Base-by-base conservation (phyloP, 2,888 invertebrate species). In the Euzophera pinguis region DNA sequence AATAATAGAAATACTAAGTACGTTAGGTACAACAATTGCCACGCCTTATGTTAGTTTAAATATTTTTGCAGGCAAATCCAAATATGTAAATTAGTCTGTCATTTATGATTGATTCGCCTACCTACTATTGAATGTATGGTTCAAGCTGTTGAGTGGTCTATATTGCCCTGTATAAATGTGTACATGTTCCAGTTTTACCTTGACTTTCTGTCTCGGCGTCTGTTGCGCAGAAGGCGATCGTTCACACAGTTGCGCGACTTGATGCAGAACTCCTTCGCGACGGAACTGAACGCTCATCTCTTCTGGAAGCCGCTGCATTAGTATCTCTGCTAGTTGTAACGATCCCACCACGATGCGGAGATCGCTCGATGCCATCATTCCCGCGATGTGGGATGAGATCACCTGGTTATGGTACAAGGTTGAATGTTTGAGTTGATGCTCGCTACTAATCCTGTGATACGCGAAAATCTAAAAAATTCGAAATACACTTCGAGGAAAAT, bases 361-460 rank as follows among this genome's bases (percentile, higher is more conserved):
- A 90, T 99, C 99, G 78, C 95, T 96, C 3, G 98, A 98, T 0
- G 98, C 98, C 93, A 99, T 94, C 98, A 99, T 99, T 54, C 98
- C 98, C 29, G 99, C 99, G 75, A 99, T 97, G 84, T 99, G 98
- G 67, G 98, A 98, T 57, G 97, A 97, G 53, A 98, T 97, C 61
- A 96, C 93, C 90, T 90, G 5, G 32, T 9, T 9, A 32, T 10
- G 32, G 3, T 2, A 32, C 2, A 10, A 2, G 32, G 32, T 32
- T 32, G 32, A 32, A 32, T 32, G 3, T 32, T 1, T 6, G 1
- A 8, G 8, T 10, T 32, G 3, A 32, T 7, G 22, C 22, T 22
- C 5, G 22, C 5, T 22, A 22, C 5, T 3, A 22, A 22, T 22
- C 22, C 2, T 5, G 22, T 5, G 5, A 22, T 22, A 22, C 5